Evolutionary conservation across 2,797 vertebrate genomes (phyloP), one percentile per base, ranked within the genome.

Genomic region (Crocodylus rhombifer): DNA sequence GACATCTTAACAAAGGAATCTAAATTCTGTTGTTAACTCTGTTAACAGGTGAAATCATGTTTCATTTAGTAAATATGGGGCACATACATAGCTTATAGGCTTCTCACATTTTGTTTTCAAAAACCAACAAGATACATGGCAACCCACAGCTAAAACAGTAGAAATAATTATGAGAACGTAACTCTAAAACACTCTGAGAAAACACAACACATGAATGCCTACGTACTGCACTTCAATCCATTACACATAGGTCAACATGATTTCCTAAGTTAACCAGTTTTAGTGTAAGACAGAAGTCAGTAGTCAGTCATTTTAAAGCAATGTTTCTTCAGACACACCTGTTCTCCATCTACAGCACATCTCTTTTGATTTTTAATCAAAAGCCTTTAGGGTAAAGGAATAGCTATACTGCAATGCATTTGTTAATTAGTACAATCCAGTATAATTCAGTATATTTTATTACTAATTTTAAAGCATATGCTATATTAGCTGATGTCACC

Each of bases 41-140:
- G 0, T 51, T 17, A 80, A 73, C 4, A 80, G 71, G 81, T 81
- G 62, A 93, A 86, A 20, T 63, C 84, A 23, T 30, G 51, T 71
- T 91, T 87, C 69, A 79, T 75, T 91, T 51, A 65, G 56, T 16
- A 92, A 86, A 88, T 82, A 86, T 5, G 51, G 56, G 60, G 36
- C 36, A 28, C 90, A 85, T 55, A 28, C 90, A 85, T 55, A 55
- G 87, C 65, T 89, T 90, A 83, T 11, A 84, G 30, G 77, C 64
- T 36, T 58, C 25, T 89, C 26, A 42, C 62, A 36, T 42, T 78
- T 62, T 78, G 21, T 61, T 77, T 77, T 61, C 55, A 18, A 51
- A 87, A 92, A 64, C 7, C 0, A 0, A 51, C 86, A 90, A 73
- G 58, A 65, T 3, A 26, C 62, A 28, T 25, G 83, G 28, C 42